A percentile compares a stretch with the other conserved stretches of the same genome.
Conservation (phyloP, 2,797 vertebrate genomes). For the Falco columbarius region DNA sequence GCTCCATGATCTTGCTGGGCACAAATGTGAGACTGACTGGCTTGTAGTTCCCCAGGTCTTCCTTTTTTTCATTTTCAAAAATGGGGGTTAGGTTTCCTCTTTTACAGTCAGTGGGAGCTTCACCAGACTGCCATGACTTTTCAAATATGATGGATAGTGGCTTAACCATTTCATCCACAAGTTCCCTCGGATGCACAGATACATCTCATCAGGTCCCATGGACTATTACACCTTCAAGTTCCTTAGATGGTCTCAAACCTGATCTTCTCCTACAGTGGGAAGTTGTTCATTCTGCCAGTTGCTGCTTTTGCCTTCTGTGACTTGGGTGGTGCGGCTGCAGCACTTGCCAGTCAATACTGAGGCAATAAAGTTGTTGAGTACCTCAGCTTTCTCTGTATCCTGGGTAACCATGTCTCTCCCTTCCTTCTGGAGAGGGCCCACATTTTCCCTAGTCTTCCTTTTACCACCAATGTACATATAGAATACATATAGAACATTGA, state of each 20-base stretch:
- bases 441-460: background rate
- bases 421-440: background rate
- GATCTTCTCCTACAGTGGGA: background rate
- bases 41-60: too few species aligned
- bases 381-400: too few species aligned
- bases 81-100: background rate
- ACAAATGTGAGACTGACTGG: too few species aligned
- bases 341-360: background rate
- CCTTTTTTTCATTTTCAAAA: too few species aligned
- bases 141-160: too few species aligned
- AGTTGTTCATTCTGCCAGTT: background rate
- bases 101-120: background rate
- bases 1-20: too few species aligned
- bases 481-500: background rate
- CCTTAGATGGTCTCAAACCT: background rate
- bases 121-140: too few species aligned
- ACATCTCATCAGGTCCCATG: background rate
- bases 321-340: background rate
- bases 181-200: too few species aligned
- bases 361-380: background rate
- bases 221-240: background rate
- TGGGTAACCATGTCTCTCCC: too few species aligned
- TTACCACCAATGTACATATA: too few species aligned
- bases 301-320: background rate
- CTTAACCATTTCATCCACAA: too few species aligned